Evolutionary conservation across 2,888 invertebrate species (phyloP).

Genomic region (Melieria picta): DNA sequence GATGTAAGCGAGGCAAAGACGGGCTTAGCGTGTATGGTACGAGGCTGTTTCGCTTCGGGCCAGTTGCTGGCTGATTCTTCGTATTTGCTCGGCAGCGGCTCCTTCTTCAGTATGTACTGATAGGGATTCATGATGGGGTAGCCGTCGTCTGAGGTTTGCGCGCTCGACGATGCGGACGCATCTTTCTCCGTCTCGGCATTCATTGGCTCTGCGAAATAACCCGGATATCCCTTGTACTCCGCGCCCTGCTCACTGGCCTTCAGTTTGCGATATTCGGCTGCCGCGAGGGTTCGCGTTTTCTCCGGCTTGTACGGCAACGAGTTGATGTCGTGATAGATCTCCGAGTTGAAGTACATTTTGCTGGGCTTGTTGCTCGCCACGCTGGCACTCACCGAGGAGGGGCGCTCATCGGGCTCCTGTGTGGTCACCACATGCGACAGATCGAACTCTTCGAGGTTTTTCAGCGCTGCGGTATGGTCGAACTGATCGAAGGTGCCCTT

Average conservation of each 20-base stretch:
- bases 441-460: conserved; percentile 63
- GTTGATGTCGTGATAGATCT: conserved; percentile 65
- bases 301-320: conserved; percentile 61
- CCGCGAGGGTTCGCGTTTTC: conserved; percentile 44
- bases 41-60: conserved; percentile 49
- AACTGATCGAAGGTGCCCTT: conserved; percentile 56
- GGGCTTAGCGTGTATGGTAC: conserved; percentile 29
- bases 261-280: conserved; percentile 50
- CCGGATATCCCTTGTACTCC: conserved; percentile 60
- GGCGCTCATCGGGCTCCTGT: conserved; percentile 48
- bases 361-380: conserved; percentile 48
- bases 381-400: conserved; percentile 32
- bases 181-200: conserved; percentile 39
- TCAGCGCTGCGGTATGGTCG: conserved; percentile 62
- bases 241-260: conserved; percentile 46
- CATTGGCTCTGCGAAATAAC: conserved; percentile 59
- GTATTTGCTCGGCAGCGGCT: conserved; percentile 51
- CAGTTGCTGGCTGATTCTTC: conserved; percentile 51
- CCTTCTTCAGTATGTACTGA: conserved; percentile 59
- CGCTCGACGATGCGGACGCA: conserved; percentile 16
- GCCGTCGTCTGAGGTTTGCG: conserved; percentile 53
- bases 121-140: conserved; percentile 61
- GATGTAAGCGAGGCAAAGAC: conserved; percentile 25
- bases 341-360: conserved; percentile 63
- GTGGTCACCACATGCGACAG: conserved; percentile 59